phyloP scores from a whole-genome alignment of 2,113 vertebrate genomes.

The Litocranius walleri region DNA sequence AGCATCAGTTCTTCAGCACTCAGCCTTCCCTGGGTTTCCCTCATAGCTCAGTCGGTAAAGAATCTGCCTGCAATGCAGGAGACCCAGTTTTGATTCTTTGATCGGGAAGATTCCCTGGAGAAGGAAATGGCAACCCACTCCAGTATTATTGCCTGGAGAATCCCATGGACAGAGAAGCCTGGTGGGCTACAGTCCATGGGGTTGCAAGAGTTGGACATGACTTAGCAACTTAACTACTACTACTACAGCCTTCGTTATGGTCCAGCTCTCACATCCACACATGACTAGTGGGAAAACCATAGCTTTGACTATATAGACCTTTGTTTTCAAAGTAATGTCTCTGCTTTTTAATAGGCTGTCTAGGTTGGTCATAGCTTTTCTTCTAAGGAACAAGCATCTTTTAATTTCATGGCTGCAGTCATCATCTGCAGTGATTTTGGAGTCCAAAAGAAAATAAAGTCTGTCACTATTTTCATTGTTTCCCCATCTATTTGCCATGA shows the following conservation, averaged over 20 bases:
- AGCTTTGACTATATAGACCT: neutral
- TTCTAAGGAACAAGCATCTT: neutral
- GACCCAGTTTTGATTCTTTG: no score
- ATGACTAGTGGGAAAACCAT: neutral
- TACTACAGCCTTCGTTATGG: neutral
- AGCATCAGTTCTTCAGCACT: fast-evolving
- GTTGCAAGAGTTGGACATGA: fast-evolving
- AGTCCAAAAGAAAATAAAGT: neutral
- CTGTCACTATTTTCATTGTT: neutral
- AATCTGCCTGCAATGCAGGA: no score
- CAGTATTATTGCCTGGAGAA: no score
- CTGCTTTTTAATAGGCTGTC: neutral
- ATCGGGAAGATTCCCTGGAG: no score
- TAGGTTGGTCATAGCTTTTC: neutral
- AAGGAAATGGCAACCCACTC: no score
- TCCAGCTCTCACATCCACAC: neutral
- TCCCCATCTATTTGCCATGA: neutral
- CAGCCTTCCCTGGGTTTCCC: no score
- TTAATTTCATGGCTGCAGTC: neutral
- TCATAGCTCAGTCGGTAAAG: no score
- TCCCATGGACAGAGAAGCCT: no score
- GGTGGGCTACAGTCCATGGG: no score
- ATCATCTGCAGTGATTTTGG: neutral
- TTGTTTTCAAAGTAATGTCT: neutral
- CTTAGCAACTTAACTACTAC: no score